phyloP scores from a whole-genome alignment of 2,888 invertebrate species.

The Lepidonotus clava region DNA sequence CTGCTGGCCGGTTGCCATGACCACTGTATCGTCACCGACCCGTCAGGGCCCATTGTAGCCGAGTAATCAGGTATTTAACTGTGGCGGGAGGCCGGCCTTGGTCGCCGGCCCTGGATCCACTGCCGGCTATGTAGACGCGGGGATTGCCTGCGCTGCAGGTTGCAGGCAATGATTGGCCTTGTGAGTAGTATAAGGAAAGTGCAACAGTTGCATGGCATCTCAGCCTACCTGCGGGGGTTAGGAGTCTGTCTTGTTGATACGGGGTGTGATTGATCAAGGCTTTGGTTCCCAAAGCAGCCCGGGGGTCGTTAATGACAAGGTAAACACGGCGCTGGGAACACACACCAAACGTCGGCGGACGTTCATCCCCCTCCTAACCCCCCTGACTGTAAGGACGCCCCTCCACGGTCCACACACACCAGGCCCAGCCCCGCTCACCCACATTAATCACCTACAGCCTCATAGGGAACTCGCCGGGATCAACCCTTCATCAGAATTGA shows the following conservation, averaged over 20 bases:
- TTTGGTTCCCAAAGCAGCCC: neutral
- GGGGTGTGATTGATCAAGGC: neutral
- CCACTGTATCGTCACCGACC: neutral
- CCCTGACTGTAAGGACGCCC: too few relatives aligned
- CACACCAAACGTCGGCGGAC: neutral
- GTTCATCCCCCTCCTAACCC: neutral
- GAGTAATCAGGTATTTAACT: conserved; percentile 15
- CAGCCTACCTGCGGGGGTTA: neutral
- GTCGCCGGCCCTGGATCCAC: neutral
- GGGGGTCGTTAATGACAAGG: neutral
- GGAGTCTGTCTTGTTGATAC: neutral
- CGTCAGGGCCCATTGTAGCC: conserved; percentile 12
- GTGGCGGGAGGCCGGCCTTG: neutral
- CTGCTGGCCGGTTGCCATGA: conserved; percentile 30
- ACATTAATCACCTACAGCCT: neutral
- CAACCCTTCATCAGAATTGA: neutral
- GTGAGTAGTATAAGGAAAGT: too few relatives aligned
- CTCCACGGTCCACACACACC: neutral
- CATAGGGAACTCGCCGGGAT: neutral
- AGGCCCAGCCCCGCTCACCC: neutral
- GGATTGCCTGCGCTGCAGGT: too few relatives aligned
- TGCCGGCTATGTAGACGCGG: neutral
- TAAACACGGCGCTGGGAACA: neutral
- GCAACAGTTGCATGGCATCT: too few relatives aligned
- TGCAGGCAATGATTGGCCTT: too few relatives aligned